phyloP scores from a whole-genome alignment of 2,888 invertebrate genomes.

The Resseliella maxima region DNA sequence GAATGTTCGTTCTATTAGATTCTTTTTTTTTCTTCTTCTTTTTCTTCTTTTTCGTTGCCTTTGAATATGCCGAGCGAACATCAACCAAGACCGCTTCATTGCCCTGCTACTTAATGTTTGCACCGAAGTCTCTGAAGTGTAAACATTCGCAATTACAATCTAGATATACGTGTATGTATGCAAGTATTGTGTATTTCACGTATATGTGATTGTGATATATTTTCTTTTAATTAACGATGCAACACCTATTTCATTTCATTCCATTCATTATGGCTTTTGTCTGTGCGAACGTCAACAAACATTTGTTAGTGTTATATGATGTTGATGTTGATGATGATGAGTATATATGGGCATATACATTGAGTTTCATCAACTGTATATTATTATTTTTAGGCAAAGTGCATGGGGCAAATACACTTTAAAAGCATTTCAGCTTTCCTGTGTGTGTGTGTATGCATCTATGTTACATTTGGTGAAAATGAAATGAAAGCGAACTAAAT shows the following conservation, averaged over 20 bases:
- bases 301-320: conserved; percentile 28
- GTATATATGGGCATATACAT: neutral
- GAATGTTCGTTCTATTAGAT: neutral
- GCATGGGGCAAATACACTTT: conserved; percentile 14
- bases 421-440: neutral
- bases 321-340: neutral
- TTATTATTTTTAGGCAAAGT: conserved; percentile 29
- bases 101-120: neutral
- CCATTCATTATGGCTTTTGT: conserved; percentile 26
- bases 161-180: neutral
- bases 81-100: neutral
- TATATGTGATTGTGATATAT: neutral
- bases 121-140: neutral
- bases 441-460: neutral
- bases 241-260: conserved; percentile 5
- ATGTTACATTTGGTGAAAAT: neutral
- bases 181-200: no score
- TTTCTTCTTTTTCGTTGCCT: neutral
- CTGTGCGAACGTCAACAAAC: neutral
- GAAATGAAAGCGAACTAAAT: conserved; percentile 15
- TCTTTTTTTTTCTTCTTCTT: neutral
- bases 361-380: neutral
- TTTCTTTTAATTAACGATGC: conserved; percentile 51
- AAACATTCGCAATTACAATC: conserved; percentile 1
- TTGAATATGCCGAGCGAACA: neutral